Percentiles rank a stretch among this genome's conserved stretches.
These are phyloP conservation scores for Agrochola lychnidis DNA, from an alignment of 2,888 invertebrate genomes.

Conservation along the genomic window DNA sequence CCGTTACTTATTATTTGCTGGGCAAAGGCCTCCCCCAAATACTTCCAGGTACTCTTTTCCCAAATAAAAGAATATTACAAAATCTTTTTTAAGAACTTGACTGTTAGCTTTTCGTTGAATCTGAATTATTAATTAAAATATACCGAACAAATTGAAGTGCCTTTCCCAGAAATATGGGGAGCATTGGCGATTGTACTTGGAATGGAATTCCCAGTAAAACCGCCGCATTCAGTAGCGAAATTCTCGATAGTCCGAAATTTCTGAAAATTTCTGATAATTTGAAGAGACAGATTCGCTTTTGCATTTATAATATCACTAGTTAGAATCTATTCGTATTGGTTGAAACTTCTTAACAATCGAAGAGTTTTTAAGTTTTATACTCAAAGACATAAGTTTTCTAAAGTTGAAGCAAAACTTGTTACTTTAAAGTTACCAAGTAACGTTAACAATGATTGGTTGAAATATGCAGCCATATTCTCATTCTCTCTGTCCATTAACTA, in stretches of 20 bases:
- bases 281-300: not conserved
- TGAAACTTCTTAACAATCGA: slow-evolving; percentile 9
- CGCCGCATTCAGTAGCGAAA: not conserved
- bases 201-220: not conserved
- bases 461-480: not conserved
- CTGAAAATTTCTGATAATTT: not conserved
- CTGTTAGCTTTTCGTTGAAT: not conserved
- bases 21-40: not conserved
- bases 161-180: not conserved
- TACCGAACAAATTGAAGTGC: not conserved
- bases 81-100: not conserved
- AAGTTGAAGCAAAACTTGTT: slow-evolving; percentile 14
- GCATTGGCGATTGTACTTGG: not conserved
- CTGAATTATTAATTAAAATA: not conserved
- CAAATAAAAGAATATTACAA: not conserved
- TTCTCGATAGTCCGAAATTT: not conserved
- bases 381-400: slow-evolving; percentile 18
- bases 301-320: not conserved
- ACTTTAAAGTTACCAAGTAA: slow-evolving; percentile 4
- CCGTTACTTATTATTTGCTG: not conserved
- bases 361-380: slow-evolving; percentile 5
- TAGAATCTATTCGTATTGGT: not conserved
- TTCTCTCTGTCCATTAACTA: not conserved
- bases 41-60: not conserved
- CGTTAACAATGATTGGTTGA: slow-evolving; percentile 17